A percentile compares a stretch with the other conserved stretches of the same genome.
phyloP scores from a whole-genome alignment of 2,888 invertebrate species.

The Arrhopalites spinosus region DNA sequence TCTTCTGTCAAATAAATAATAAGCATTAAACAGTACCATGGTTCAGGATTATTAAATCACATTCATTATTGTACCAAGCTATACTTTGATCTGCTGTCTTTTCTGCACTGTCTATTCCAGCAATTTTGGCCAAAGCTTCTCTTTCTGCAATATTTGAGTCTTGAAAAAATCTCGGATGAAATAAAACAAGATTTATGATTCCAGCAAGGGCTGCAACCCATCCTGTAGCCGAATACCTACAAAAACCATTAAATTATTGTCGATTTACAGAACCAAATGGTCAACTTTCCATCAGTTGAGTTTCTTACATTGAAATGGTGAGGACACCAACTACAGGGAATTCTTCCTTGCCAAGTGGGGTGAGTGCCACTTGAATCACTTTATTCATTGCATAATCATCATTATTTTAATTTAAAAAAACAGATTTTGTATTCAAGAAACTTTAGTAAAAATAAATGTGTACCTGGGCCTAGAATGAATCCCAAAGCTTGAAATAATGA shows the following conservation, averaged over 20 bases:
- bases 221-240: slow-evolving; percentile 81
- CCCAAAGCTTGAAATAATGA: slow-evolving; percentile 85
- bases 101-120: neutral
- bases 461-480: slow-evolving; percentile 78
- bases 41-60: too few relatives aligned
- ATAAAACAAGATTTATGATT: slow-evolving; percentile 71
- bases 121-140: slow-evolving; percentile 69
- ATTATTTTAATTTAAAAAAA: neutral
- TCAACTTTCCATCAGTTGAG: too few relatives aligned
- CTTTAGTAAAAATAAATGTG: neutral
- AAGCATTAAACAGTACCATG: too few relatives aligned
- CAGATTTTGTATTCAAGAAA: neutral
- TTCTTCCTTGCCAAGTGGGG: slow-evolving; percentile 75
- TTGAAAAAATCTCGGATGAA: slow-evolving; percentile 75
- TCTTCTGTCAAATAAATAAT: slow-evolving; percentile 65
- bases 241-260: too few relatives aligned
- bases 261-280: too few relatives aligned
- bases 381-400: slow-evolving; percentile 11
- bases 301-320: slow-evolving; percentile 79
- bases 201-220: slow-evolving; percentile 83
- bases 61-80: neutral
- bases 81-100: neutral
- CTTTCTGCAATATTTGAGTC: slow-evolving; percentile 77
- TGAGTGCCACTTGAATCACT: slow-evolving; percentile 78
- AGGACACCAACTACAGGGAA: slow-evolving; percentile 63